Base-by-base conservation (phyloP, 2,888 invertebrate genomes). In the Acanthoscelides obtectus region DNA sequence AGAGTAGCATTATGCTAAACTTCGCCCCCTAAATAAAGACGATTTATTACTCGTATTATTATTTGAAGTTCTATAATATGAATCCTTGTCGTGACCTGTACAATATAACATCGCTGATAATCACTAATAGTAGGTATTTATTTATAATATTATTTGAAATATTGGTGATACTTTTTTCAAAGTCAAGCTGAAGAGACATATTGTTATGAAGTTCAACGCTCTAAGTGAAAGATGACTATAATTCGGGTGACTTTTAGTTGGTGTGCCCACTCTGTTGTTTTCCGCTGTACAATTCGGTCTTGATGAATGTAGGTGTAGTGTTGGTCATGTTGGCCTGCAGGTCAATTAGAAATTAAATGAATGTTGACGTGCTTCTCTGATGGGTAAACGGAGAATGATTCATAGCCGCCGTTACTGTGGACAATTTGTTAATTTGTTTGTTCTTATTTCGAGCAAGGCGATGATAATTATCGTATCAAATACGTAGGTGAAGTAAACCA, bases 301-400 rank as follows among this genome's bases (percentile, higher is more conserved):
- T 78, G 73, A 78, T 79, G 80, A 80, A 81, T 77, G 83, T 84
- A 84, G 84, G 84, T 84, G 83, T 82, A 79, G 79, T 78, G 80
- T 81, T 81, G 81, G 79, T 81, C 81, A 80, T 83, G 83, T 84
- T 85, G 85, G 83, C 85, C 85, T 85, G 83, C 85, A 83, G 85
- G 85, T 84, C 85, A 86, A 85, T 86, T 84, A 84, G 82, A 77
- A 77, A 80, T 80, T 81, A 82, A 81, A 82, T 81, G 76, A 82
- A 80, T 81, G 83, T 83, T 83, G 83, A 83, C 45, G 45, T 45
- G 45, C 45, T 45, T 45, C 45, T 45, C 45, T 17, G 45, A 45
- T 45, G 45, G 45, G 45, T 45, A 45, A 45, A 45, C 12, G 45
- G 17, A 17, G 5, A 45, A 45, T 45, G 45, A 45, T 17, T 12